Conservation (phyloP, 2,113 vertebrate genomes). For the Lophotis ruficrista region DNA sequence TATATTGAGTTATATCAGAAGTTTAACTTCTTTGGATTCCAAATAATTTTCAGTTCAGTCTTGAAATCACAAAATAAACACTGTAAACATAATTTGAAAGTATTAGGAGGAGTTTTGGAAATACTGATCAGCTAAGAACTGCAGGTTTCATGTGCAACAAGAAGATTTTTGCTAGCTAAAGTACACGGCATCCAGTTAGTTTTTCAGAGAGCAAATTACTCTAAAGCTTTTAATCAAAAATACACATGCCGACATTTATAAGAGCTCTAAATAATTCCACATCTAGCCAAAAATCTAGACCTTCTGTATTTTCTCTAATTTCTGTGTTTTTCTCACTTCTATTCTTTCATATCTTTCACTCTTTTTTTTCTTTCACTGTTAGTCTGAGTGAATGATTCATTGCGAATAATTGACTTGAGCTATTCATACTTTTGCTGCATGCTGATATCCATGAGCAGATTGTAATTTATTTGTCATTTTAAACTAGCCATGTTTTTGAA, state of each 20-base stretch:
- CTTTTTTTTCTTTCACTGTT: background rate
- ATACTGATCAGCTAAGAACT: background rate
- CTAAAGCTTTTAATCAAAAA: background rate
- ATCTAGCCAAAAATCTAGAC: background rate
- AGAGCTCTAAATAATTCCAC: background rate
- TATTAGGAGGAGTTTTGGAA: background rate
- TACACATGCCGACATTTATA: background rate
- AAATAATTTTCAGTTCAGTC: background rate
- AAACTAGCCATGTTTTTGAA: background rate
- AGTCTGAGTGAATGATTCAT: background rate
- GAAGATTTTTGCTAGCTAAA: background rate
- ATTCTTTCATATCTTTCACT: background rate
- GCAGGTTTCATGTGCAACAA: background rate
- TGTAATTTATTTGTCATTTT: conserved; percentile 12
- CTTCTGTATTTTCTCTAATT: background rate
- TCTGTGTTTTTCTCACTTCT: background rate
- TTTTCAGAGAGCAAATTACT: background rate
- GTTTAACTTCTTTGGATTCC: background rate
- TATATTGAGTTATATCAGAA: background rate
- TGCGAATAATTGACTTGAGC: background rate
- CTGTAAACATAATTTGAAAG: background rate
- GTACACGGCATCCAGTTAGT: background rate
- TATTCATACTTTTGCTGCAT: background rate
- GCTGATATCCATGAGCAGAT: background rate
- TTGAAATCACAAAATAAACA: background rate